Percentiles rank a stretch among this genome's conserved stretches.
Conservation (phyloP, 2,797 vertebrate species). For the Lateolabrax maculatus region DNA sequence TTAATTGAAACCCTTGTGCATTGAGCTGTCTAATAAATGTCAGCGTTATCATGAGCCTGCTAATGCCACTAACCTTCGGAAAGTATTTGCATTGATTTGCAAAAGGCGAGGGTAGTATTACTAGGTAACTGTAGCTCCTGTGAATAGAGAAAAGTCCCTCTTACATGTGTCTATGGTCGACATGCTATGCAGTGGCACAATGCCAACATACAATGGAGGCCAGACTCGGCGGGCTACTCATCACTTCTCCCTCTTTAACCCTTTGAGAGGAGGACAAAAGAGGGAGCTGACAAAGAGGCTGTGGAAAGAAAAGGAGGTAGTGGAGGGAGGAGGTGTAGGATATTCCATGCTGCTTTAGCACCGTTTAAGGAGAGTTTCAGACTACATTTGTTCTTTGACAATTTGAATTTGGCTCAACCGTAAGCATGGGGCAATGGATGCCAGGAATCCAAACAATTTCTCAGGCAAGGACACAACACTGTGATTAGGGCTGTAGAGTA, state of each 20-base stretch:
- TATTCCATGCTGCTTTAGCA: slow-evolving; percentile 35
- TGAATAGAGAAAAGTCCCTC: slow-evolving; percentile 67
- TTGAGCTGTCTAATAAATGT: slow-evolving; percentile 3
- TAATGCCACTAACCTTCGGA: slow-evolving; percentile 18
- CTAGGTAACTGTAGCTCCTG: slow-evolving; percentile 53
- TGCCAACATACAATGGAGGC: slow-evolving; percentile 75
- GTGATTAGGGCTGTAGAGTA: slow-evolving; percentile 24
- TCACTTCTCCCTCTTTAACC: slow-evolving; percentile 81
- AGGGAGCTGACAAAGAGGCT: slow-evolving; percentile 67
- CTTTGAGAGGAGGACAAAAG: slow-evolving; percentile 78
- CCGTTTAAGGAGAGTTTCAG: slow-evolving; percentile 30
- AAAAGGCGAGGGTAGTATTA: slow-evolving; percentile 44
- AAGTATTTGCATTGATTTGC: slow-evolving; percentile 62
- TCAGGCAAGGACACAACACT: slow-evolving; percentile 13
- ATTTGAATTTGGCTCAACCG: slow-evolving; percentile 28
- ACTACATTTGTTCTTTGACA: slow-evolving; percentile 49
- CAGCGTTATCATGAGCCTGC: slow-evolving; percentile 21
- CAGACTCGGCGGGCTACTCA: slow-evolving; percentile 72
- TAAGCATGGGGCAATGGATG: slow-evolving; percentile 3
- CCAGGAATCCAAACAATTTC: slow-evolving; percentile 44
- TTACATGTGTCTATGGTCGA: slow-evolving; percentile 71
- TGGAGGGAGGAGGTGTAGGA: slow-evolving; percentile 43
- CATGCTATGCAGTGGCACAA: slow-evolving; percentile 77
- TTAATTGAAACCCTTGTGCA: slow-evolving; percentile 10
- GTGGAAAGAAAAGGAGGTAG: slow-evolving; percentile 57